These are phyloP conservation scores for Chesias legatella DNA, from an alignment of 2,888 invertebrate species.

Conservation along the genomic window DNA sequence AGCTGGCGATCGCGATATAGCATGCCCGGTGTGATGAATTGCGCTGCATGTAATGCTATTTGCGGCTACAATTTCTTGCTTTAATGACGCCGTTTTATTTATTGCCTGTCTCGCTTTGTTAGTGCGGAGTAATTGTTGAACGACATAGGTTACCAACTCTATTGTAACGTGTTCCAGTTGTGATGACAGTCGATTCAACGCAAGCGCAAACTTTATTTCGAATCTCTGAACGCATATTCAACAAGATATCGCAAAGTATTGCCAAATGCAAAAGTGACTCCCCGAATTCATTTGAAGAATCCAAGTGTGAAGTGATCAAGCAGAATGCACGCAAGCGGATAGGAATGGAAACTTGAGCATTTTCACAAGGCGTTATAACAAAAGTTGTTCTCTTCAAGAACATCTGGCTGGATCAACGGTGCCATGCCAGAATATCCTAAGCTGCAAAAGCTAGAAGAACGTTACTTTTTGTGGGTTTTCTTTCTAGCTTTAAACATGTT, in stretches of 20 bases:
- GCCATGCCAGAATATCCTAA: constrained; percentile 19
- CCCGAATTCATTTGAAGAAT: constrained; percentile 7
- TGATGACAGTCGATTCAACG: background rate
- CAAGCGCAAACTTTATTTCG: constrained; percentile 1
- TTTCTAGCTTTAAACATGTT: constrained; percentile 12
- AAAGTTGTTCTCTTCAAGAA: constrained; percentile 18
- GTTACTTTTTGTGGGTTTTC: constrained; percentile 14
- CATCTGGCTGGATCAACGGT: constrained; percentile 22
- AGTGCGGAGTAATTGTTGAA: constrained; percentile 19
- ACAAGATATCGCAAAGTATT: background rate
- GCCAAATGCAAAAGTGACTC: constrained; percentile 4
- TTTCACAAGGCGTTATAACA: constrained; percentile 22
- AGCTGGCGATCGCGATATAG: constrained; percentile 53
- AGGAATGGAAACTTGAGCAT: constrained; percentile 17
- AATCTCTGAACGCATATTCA: constrained; percentile 8
- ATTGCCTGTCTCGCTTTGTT: constrained; percentile 19
- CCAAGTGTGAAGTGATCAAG: constrained; percentile 17
- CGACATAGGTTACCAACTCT: constrained; percentile 10
- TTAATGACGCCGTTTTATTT: constrained; percentile 24
- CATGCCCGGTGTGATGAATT: constrained; percentile 58
- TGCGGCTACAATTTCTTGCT: constrained; percentile 22
- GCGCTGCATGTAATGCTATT: constrained; percentile 48
- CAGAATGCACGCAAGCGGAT: constrained; percentile 13
- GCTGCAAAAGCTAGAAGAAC: constrained; percentile 15
- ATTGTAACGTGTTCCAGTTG: no score